Evolutionary conservation across 2,888 invertebrate species (phyloP), one percentile per base, ranked within the genome.

Genomic region (Ochropleura plecta): DNA sequence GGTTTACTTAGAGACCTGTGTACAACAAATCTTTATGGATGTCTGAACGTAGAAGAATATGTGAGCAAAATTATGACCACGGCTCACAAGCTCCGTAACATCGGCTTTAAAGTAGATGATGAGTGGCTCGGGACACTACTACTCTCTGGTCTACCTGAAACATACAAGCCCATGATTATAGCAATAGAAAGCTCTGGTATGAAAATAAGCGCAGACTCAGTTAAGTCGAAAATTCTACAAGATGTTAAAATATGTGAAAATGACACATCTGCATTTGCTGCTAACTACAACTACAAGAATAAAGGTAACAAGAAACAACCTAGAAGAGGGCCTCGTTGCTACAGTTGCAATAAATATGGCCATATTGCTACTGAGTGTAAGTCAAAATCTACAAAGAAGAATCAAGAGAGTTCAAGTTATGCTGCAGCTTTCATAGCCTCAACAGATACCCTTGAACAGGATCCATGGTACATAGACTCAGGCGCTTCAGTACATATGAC

Each of bases 361-460:
- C 76, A 76, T 20, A 65, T 65, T 16, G 16, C 16, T 49, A 14
- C 49, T 14, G 49, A n/a, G 3, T 85, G 85, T 4, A 75, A 69
- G 44, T 53, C 65, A 6, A 62, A 78, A 59, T 0, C 44, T 12
- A 55, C 46, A 48, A 8, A 16, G 46, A 9, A 46, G 5, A 55
- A 30, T 48, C 16, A 30, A 40, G 7, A 55, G 48, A 1, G n/a
- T n/a, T n/a, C 20, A 53, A 20, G 20, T 44, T 88, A 70, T 84
- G 72, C 82, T 57, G 86, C 86, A 30, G 87, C 82, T 16, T 88
- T 87, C 79, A 68, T 86, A 81, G 83, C 83, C 0, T 7, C 57
- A 30, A 10, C 53, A 49, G n/a, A n/a, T n/a, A n/a, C n/a, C n/a
- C n/a, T n/a, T n/a, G n/a, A n/a, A 1, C 10, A 48, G 30, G 55